phyloP scores from a whole-genome alignment of 1,140 invertebrate species.

The Rhynchophorus ferrugineus region DNA sequence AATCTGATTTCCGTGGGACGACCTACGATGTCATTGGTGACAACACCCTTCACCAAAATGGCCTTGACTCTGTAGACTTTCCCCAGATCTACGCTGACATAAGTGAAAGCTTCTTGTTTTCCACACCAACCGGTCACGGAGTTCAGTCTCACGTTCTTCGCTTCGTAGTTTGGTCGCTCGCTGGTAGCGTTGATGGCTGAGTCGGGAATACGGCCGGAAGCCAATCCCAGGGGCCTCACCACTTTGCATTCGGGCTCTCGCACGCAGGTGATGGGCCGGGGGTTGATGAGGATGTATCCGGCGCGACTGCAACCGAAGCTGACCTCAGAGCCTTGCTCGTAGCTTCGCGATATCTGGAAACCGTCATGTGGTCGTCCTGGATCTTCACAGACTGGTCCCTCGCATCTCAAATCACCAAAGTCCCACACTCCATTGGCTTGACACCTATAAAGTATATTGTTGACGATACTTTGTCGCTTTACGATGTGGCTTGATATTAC shows the following conservation, averaged over 20 bases:
- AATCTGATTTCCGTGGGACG: constrained; percentile 91
- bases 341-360: constrained; percentile 78
- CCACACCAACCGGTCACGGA: constrained; percentile 94
- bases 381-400: constrained; percentile 92
- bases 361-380: constrained; percentile 90
- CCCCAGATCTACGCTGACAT: constrained; percentile 89
- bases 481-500: not conserved
- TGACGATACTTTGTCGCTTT: not conserved
- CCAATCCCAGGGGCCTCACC: constrained; percentile 82
- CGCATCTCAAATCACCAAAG: constrained; percentile 91
- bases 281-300: constrained; percentile 89
- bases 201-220: constrained; percentile 76
- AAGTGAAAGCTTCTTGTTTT: constrained; percentile 90
- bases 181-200: constrained; percentile 94
- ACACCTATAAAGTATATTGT: constrained; percentile 48
- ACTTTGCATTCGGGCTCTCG: constrained; percentile 90
- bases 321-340: constrained; percentile 89
- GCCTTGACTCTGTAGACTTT: constrained; percentile 84
- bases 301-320: constrained; percentile 82
- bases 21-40: constrained; percentile 90
- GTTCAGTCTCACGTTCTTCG: constrained; percentile 80
- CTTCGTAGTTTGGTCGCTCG: constrained; percentile 85
- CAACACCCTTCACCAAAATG: constrained; percentile 86
- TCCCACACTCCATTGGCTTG: constrained; percentile 92
- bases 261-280: constrained; percentile 82